These are phyloP conservation scores for Tenebrio molitor DNA, from an alignment of 1,140 invertebrate genomes.

Conservation along the genomic window DNA sequence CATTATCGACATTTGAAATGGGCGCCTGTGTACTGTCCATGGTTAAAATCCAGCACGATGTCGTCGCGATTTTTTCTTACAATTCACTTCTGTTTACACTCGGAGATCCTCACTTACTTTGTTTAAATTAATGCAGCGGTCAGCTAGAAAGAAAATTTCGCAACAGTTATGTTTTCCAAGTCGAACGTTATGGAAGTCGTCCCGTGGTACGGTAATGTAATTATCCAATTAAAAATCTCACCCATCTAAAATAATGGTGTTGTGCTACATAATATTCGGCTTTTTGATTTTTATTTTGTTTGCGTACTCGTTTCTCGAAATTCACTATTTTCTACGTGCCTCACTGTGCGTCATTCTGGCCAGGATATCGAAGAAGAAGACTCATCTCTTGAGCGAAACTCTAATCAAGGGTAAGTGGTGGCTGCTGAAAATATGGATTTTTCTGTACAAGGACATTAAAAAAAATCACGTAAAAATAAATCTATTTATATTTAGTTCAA, in stretches of 20 bases:
- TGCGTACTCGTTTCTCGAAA: constrained; percentile 73
- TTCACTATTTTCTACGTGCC: constrained; percentile 79
- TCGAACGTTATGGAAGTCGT: neutral
- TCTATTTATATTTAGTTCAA: too few species aligned
- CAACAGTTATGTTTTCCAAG: constrained; percentile 22
- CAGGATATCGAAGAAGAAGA: constrained; percentile 73
- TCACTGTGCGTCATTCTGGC: constrained; percentile 73
- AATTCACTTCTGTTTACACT: neutral
- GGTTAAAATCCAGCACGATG: neutral
- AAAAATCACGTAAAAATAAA: too few species aligned
- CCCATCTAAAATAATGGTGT: constrained; percentile 20
- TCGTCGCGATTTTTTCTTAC: neutral
- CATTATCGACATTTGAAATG: constrained; percentile 33
- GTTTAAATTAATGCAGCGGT: constrained; percentile 19
- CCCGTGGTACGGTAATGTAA: neutral
- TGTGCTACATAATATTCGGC: constrained; percentile 36
- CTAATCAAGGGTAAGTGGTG: constrained; percentile 72
- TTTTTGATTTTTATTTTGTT: constrained; percentile 61
- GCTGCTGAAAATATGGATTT: constrained; percentile 33
- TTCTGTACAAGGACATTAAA: too few species aligned
- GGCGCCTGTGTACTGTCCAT: constrained; percentile 6
- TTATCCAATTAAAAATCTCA: constrained; percentile 1
- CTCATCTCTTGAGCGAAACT: constrained; percentile 76
- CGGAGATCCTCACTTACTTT: neutral
- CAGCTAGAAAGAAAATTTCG: constrained; percentile 21